Base-by-base conservation (phyloP, 1,140 invertebrate genomes). In the Magallana angulata region DNA sequence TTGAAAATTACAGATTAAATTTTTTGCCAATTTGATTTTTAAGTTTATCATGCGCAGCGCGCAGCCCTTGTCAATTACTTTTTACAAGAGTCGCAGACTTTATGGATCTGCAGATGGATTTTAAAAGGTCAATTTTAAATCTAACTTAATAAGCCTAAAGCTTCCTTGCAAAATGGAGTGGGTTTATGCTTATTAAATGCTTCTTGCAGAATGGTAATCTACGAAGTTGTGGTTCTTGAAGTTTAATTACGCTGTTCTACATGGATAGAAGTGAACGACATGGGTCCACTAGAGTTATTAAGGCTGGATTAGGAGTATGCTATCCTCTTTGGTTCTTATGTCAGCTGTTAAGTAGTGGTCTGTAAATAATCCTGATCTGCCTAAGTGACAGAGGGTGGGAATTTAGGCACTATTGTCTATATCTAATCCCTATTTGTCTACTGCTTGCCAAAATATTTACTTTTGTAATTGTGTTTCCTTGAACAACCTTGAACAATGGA, bases 391-490 rank as follows among this genome's bases (percentile, higher is more conserved):
- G 14, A 3, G 68, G 68, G 68, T 30, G 68, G 68, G 68, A 76
- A 76, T 76, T 76, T 76, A 76, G 24, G 18, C 68, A 76, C 68
- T 12, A 76, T 76, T 76, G 68, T 76, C 68, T 76, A 76, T 76
- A 76, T 36, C 9, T 76, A 76, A 76, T 76, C 68, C 68, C 7
- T 76, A 76, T 76, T 76, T 76, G 68, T 76, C 30, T 76, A 76
- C 68, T 76, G 12, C 68, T 76, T 76, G 68, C 68, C 68, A 76
- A 76, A 76, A 76, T 36, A 76, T 76, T 76, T 76, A 76, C 68
- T 30, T 36, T 36, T 30, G 68, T 76, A 36, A 76, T 76, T 76
- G n/a, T 18, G 18, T 71, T 71, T 76, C 68, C 24, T 76, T 30
- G 7, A 71, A 12, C 24, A 30, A 30, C 68, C 68, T 71, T 71